Evolutionary conservation across 2,888 invertebrate species (phyloP).

Genomic region (Noctua janthina): DNA sequence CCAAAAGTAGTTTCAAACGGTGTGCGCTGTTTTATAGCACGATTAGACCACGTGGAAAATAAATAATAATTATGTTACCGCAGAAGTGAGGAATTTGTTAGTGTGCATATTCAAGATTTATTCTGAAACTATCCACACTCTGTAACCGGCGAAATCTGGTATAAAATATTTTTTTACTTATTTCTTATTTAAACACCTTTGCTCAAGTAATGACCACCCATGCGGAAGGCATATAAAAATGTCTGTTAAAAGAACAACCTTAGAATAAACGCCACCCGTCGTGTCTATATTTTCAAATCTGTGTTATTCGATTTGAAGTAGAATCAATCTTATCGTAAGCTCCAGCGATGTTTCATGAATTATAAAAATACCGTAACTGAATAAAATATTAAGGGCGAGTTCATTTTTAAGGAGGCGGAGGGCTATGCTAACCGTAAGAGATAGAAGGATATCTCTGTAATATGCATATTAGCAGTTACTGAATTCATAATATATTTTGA

Average conservation of each 20-base stretch:
- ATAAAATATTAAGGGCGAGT: background rate
- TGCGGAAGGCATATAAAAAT: background rate
- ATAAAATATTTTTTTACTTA: background rate
- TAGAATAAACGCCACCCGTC: background rate
- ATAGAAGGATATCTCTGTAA: background rate
- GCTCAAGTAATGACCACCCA: background rate
- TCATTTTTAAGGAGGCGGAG: background rate
- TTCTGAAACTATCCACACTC: constrained; percentile 8
- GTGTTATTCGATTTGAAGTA: constrained; percentile 10
- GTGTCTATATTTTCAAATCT: background rate
- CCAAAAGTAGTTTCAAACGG: constrained; percentile 17
- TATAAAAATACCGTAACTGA: background rate
- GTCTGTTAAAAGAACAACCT: background rate
- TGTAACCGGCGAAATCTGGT: background rate
- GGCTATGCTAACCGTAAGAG: background rate
- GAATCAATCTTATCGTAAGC: background rate
- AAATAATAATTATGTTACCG: background rate
- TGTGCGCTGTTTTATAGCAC: constrained; percentile 6
- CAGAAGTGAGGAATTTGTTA: background rate
- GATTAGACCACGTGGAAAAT: background rate
- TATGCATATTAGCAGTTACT: background rate
- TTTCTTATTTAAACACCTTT: background rate
- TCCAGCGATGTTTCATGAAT: background rate
- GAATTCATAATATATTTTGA: background rate
- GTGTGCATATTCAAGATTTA: background rate